Base-by-base conservation (phyloP, 1,140 invertebrate species). In the Chlorops oryzae region DNA sequence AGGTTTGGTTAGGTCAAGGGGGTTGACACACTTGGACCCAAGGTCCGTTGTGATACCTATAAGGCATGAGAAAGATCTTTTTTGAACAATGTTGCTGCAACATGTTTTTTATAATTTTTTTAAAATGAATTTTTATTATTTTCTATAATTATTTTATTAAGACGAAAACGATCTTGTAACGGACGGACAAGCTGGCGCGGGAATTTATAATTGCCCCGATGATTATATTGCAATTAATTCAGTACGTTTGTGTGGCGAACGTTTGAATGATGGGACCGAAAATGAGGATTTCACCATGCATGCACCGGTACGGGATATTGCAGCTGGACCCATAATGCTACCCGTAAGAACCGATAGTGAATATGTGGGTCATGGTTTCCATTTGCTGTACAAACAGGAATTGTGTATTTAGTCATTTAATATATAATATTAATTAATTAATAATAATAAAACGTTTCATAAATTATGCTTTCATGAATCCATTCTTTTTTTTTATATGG, bases 171-270 rank as follows among this genome's bases (percentile, higher is more conserved):
- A 70, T 56, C 65, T 82, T 2, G 77, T 85, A 18, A 76, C 81
- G 12, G 73, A 76, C 39, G 78, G 78, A 0, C 82, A 86, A 63
- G 85, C 85, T 2, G 86, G 85, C 0, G 79, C 81, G 22, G 85
- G 86, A 44, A 77, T 84, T 46, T 78, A 81, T 54, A 82, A 85
- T 61, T 88, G 85, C 59, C 84, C 84, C 0, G 79, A 80, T 46
- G 85, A 88, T 59, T 88, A 81, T 63, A 74, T 88, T 21, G 67
- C 83, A 1, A 73, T 87, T 43, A 78, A 83, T 51, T 82, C 82
- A 13, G 76, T 80, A 9, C 73, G 85, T 50, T 70, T 87, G 5
- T 87, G 86, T 59, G 86, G 86, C 1, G 81, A 85, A 44, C 74
- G 80, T n/a, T 73, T 88, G 2, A 87, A 87, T 59, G 85, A 87